phyloP scores from a whole-genome alignment of 1,140 invertebrate genomes.

The Chlorops oryzae region DNA sequence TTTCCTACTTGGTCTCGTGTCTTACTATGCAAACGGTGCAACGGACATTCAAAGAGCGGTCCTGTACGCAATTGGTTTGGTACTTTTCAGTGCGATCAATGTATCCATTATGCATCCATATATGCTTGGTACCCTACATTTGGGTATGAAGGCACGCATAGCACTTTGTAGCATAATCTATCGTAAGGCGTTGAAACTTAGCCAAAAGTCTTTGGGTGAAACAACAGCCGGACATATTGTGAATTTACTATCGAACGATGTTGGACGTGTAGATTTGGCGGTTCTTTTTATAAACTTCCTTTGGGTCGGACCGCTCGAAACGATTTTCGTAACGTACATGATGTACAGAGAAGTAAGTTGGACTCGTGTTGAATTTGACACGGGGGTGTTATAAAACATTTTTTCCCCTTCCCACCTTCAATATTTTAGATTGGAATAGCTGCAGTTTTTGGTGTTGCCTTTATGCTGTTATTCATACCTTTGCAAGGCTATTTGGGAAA shows the following conservation, averaged over 20 bases:
- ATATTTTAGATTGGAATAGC: conserved; percentile 59
- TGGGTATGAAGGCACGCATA: conserved; percentile 73
- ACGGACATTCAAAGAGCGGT: conserved; percentile 54
- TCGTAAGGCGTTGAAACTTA: conserved; percentile 66
- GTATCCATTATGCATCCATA: conserved; percentile 71
- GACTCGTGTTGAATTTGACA: conserved; percentile 53
- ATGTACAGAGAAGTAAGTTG: conserved; percentile 57
- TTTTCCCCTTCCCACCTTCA: no score
- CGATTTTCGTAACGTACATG: conserved; percentile 67
- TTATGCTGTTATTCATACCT: conserved; percentile 75
- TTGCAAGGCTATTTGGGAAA: conserved; percentile 75
- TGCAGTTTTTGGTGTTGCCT: conserved; percentile 69
- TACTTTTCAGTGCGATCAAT: conserved; percentile 62
- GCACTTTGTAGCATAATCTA: conserved; percentile 75
- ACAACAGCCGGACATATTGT: conserved; percentile 83
- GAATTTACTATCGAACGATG: conserved; percentile 88
- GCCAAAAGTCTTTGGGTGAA: conserved; percentile 63
- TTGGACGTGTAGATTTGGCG: conserved; percentile 64
- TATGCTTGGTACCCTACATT: conserved; percentile 66
- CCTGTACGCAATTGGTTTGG: conserved; percentile 60
- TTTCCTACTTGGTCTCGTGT: conserved; percentile 63
- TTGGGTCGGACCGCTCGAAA: conserved; percentile 77
- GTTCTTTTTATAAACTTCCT: conserved; percentile 67
- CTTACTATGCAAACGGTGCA: conserved; percentile 56
- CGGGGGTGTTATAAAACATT: no score